Evolutionary conservation across 2,888 invertebrate genomes (phyloP), one percentile per base, ranked within the genome.

Genomic region (Xylota segnis): DNA sequence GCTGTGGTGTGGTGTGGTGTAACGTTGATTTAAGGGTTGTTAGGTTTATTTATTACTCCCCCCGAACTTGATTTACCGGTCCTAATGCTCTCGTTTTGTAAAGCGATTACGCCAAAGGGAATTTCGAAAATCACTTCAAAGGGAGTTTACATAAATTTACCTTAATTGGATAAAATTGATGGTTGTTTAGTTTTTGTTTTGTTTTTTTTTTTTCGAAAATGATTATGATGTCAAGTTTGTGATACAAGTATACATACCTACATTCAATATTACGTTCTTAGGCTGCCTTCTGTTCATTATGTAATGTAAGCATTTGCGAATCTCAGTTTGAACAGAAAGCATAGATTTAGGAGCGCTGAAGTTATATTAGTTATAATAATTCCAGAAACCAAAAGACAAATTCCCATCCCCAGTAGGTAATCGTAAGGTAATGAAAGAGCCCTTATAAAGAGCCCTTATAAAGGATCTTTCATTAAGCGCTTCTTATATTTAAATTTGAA

Each of bases 11-110:
- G 81, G 54, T 32, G 29, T 12, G 79, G 45, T 32, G 14, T 5
- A 6, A 65, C 29, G 75, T 84, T 81, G 84, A 81, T 81, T 84
- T 84, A 81, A 84, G 84, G 84, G 84, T 76, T 84, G 84, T 81
- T 84, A 76, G 75, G 84, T 81, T 84, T 84, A 84, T 84, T 84
- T 84, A 84, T 84, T 81, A 81, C 59, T 66, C 75, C 75, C 81
- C 43, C 71, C 9, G 40, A 75, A 59, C 75, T 84, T 84, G 84
- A 75, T 75, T 84, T 81, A 75, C 81, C 52, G 52, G 70, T 66
- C 58, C 65, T 79, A 65, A 84, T 84, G 65, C 81, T 58, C 59
- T 75, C 59, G 81, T 81, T 81, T 81, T 81, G 70, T 84, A 81
- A 84, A 84, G 84, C 84, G 84, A 84, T 84, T 84, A 84, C 65